phyloP scores from a whole-genome alignment of 2,888 invertebrate genomes.

The Acanthococcus lagerstroemiae region DNA sequence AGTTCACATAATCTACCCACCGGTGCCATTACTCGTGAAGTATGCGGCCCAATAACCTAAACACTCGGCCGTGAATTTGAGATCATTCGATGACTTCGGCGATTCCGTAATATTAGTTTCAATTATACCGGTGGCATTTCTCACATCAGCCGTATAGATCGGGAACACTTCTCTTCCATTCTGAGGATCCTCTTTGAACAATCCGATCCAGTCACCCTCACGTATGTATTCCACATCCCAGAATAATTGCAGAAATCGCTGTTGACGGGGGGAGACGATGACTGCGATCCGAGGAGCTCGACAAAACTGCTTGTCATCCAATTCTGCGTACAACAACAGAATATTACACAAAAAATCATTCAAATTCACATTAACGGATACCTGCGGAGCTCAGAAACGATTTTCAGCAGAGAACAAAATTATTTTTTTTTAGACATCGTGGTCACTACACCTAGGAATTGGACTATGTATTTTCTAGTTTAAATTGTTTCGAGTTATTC shows the following conservation, averaged over 20 bases:
- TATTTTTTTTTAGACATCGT: no score
- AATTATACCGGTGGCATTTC: background rate
- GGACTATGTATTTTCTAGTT: no score
- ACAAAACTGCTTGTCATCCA: slow-evolving; percentile 5
- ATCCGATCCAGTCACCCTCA: slow-evolving; percentile 19
- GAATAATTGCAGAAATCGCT: slow-evolving; percentile 8
- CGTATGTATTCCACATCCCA: slow-evolving; percentile 22
- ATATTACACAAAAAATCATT: background rate
- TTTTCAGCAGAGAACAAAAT: background rate
- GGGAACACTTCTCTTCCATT: background rate
- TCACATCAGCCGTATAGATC: slow-evolving; percentile 1
- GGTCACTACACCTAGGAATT: no score
- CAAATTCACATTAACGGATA: background rate
- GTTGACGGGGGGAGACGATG: background rate
- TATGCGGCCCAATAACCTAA: slow-evolving; percentile 17
- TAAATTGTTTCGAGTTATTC: no score
- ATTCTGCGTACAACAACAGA: background rate
- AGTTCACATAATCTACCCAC: slow-evolving; percentile 1
- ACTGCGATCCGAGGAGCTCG: slow-evolving; percentile 9
- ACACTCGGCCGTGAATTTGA: slow-evolving; percentile 4
- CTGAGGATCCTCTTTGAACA: slow-evolving; percentile 17
- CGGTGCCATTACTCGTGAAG: slow-evolving; percentile 3
- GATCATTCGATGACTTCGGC: background rate
- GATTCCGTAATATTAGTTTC: background rate
- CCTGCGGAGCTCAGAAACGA: background rate